Evolutionary conservation across 2,888 invertebrate genomes (phyloP).

Genomic region (Synergus itoensis): DNA sequence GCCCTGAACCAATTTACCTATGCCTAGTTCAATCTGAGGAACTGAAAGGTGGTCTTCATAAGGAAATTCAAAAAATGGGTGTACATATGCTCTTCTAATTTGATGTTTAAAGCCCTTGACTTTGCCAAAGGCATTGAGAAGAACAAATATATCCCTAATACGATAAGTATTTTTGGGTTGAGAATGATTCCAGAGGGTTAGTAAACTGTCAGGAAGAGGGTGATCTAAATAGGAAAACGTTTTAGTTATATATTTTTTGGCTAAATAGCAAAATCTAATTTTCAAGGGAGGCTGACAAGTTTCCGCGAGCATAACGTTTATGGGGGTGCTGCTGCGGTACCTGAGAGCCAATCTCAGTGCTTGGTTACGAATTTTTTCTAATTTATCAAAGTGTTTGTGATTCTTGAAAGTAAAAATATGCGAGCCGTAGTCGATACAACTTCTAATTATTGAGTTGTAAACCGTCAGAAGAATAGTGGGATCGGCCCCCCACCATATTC

Average conservation of each 20-base stretch:
- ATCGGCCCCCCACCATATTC: conserved; percentile 49
- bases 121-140: too few relatives aligned
- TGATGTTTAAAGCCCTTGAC: too few relatives aligned
- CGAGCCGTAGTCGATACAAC: conserved; percentile 47
- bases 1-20: neutral
- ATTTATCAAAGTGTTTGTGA: conserved; percentile 39
- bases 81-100: too few relatives aligned
- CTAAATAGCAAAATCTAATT: neutral
- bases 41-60: neutral
- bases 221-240: neutral
- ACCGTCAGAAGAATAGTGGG: conserved; percentile 27
- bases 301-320: conserved; percentile 48
- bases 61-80: conserved; percentile 5
- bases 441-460: conserved; percentile 44
- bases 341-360: conserved; percentile 43
- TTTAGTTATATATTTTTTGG: conserved; percentile 8
- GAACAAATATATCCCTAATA: neutral
- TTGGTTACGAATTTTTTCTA: conserved; percentile 46
- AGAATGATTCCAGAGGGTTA: neutral
- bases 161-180: neutral
- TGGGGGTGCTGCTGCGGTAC: conserved; percentile 42
- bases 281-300: conserved; percentile 1
- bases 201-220: neutral
- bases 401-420: conserved; percentile 9
- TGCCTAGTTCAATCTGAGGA: neutral